These are phyloP conservation scores for Thinocorus orbignyianus DNA, from an alignment of 2,113 vertebrate species.

Conservation along the genomic window DNA sequence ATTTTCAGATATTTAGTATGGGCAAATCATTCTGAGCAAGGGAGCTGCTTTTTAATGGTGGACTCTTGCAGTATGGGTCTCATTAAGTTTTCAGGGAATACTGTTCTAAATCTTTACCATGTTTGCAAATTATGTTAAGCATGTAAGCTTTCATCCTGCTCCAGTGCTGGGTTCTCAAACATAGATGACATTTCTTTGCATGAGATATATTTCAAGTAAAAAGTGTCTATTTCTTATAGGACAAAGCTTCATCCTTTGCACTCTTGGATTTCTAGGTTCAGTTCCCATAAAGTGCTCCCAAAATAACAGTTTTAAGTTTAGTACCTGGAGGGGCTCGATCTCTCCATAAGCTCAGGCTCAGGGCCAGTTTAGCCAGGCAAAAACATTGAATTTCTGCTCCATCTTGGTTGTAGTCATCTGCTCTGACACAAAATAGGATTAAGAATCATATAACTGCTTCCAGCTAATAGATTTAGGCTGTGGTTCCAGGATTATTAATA, in stretches of 20 bases:
- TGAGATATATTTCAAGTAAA: neutral
- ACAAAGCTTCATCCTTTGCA: neutral
- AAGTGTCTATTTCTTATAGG: neutral
- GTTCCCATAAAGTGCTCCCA: neutral
- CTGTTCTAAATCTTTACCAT: neutral
- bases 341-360: neutral
- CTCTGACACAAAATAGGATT: conserved; percentile 63
- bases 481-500: conserved; percentile 59
- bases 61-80: neutral
- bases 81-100: conserved; percentile 15
- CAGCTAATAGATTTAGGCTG: conserved; percentile 66
- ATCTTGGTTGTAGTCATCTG: conserved; percentile 39
- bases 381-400: neutral
- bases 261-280: neutral
- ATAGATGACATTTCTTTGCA: neutral
- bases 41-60: neutral
- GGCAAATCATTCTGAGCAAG: neutral
- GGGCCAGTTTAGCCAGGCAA: neutral
- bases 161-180: neutral
- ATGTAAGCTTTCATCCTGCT: neutral
- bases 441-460: conserved; percentile 56
- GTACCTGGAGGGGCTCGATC: neutral
- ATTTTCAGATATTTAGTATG: conserved; percentile 26
- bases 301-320: neutral
- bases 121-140: neutral